Evolutionary conservation across 2,797 vertebrate species (phyloP).

Genomic region (Ptychadena robeensis): DNA sequence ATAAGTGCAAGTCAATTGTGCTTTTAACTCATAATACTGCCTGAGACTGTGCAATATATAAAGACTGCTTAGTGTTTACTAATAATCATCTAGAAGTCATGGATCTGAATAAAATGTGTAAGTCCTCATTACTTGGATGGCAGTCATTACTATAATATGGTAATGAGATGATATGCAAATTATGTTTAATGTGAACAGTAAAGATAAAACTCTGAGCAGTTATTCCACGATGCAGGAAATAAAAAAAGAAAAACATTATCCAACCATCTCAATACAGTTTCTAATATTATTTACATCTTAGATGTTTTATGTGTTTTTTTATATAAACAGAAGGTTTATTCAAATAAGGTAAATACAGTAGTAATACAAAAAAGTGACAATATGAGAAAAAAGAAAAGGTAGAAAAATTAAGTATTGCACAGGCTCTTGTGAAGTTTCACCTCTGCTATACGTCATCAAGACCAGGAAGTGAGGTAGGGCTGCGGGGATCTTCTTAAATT

Average conservation of each 20-base stretch:
- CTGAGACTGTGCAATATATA: not conserved
- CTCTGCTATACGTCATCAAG: too few species aligned
- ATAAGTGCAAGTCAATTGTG: conserved; percentile 21
- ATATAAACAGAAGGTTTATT: too few species aligned
- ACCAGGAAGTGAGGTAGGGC: too few species aligned
- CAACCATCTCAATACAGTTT: conserved; percentile 20
- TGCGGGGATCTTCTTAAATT: too few species aligned
- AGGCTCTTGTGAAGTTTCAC: too few species aligned
- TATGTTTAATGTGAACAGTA: conserved; percentile 39
- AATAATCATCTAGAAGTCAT: conserved; percentile 24
- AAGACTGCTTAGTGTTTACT: conserved; percentile 17
- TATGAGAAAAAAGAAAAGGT: too few species aligned
- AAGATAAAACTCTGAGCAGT: conserved; percentile 40
- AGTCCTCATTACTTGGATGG: conserved; percentile 19
- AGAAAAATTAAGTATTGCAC: too few species aligned
- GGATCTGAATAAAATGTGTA: conserved; percentile 13
- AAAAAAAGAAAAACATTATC: conserved; percentile 31
- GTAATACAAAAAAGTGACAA: too few species aligned
- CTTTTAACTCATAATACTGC: conserved; percentile 22
- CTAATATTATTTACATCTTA: conserved; percentile 11
- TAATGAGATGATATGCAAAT: conserved; percentile 54
- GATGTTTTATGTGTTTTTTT: not conserved
- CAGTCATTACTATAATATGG: conserved; percentile 50
- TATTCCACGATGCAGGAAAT: conserved; percentile 34
- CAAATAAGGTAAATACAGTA: too few species aligned